Evolutionary conservation across 2,113 vertebrate species (phyloP).

Genomic region (Gracilinanus agilis): DNA sequence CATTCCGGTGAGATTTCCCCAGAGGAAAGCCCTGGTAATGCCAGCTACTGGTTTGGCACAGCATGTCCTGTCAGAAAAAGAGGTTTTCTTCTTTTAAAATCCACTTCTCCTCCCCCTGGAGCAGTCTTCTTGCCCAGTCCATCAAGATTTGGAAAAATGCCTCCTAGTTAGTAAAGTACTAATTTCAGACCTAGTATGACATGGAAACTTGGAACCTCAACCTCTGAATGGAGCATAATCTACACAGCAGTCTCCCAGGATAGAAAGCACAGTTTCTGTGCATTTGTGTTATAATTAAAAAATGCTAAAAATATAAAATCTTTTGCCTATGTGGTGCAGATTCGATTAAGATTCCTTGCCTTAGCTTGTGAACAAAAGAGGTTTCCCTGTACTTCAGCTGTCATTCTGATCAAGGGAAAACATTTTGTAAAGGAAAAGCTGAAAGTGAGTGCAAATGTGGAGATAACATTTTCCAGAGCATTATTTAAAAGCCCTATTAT

Average conservation of each 20-base stretch:
- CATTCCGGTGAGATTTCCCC: constrained; percentile 41
- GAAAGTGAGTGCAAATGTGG: neutral
- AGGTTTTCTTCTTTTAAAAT: constrained; percentile 33
- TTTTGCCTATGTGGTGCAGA: neutral
- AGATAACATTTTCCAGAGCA: constrained; percentile 50
- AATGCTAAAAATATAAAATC: constrained; percentile 4
- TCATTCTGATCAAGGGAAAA: constrained; percentile 24
- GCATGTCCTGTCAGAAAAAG: constrained; percentile 23
- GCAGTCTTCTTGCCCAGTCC: neutral
- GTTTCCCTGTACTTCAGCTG: constrained; percentile 18
- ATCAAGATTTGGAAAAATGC: constrained; percentile 61
- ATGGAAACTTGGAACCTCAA: constrained; percentile 44
- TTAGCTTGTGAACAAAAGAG: constrained; percentile 35
- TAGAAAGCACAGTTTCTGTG: constrained; percentile 2
- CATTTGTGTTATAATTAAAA: constrained; percentile 12
- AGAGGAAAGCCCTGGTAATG: constrained; percentile 52
- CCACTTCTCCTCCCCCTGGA: neutral
- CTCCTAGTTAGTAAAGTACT: constrained; percentile 55
- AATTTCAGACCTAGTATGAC: constrained; percentile 56
- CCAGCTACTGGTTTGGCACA: constrained; percentile 62
- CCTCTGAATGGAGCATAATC: constrained; percentile 67
- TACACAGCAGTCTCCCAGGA: constrained; percentile 19
- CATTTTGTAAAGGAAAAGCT: neutral
- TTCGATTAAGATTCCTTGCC: neutral
- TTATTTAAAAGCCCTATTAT: constrained; percentile 21